Evolutionary conservation across 2,888 invertebrate genomes (phyloP).

Genomic region (Spodoptera littoralis): DNA sequence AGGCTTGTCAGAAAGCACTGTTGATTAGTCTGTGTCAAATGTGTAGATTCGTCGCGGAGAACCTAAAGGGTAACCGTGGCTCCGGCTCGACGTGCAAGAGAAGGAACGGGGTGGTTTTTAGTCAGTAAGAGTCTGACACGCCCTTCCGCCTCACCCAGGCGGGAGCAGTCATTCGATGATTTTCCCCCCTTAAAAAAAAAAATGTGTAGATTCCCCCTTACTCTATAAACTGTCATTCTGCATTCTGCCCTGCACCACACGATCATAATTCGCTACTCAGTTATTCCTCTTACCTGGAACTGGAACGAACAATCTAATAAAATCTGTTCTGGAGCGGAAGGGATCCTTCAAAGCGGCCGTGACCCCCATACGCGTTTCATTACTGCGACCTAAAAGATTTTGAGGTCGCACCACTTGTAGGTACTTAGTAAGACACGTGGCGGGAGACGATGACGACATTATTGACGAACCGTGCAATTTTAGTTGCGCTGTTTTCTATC

Average conservation of each 20-base stretch:
- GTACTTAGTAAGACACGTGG: constrained; percentile 8
- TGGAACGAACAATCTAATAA: constrained; percentile 14
- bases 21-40: no score
- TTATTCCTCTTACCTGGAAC: constrained; percentile 15
- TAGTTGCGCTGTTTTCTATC: constrained; percentile 8
- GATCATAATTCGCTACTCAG: not conserved
- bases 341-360: constrained; percentile 43
- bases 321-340: constrained; percentile 4
- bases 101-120: no score
- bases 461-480: not conserved
- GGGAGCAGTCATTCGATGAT: no score
- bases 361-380: constrained; percentile 41
- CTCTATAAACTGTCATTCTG: not conserved
- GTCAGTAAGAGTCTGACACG: no score
- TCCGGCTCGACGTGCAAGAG: no score
- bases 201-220: no score
- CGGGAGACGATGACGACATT: not conserved
- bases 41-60: no score
- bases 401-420: constrained; percentile 43
- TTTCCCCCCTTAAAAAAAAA: no score
- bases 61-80: no score
- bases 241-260: not conserved
- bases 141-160: no score
- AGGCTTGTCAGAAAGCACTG: no score
- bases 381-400: constrained; percentile 47